Evolutionary conservation across 2,888 invertebrate genomes (phyloP).

Genomic region (Endomychus coccineus): DNA sequence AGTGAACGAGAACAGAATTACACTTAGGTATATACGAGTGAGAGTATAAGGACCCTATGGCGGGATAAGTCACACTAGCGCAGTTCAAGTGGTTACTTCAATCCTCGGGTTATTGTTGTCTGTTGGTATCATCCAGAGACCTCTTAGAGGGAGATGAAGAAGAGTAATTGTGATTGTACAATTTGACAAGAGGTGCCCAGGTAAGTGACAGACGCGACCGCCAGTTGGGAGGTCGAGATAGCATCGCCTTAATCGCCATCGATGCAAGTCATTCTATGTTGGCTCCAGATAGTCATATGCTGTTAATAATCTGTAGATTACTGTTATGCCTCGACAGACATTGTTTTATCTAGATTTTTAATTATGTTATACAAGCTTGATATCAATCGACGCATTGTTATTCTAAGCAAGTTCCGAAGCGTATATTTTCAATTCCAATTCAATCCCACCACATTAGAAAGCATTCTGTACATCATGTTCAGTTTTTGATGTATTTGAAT

Average conservation of each 20-base stretch:
- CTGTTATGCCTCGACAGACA: not conserved
- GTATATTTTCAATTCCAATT: too few species aligned
- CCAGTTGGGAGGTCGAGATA: conserved; percentile 43
- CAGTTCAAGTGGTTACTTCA: conserved; percentile 11
- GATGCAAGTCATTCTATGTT: conserved; percentile 15
- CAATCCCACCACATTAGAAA: too few species aligned
- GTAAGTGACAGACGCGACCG: conserved; percentile 39
- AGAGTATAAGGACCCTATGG: too few species aligned
- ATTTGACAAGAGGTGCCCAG: conserved; percentile 42
- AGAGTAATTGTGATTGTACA: conserved; percentile 35
- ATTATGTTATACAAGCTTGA: too few species aligned
- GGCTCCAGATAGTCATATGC: conserved; percentile 7
- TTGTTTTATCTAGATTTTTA: not conserved
- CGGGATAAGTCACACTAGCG: conserved; percentile 12
- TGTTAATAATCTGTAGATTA: conserved; percentile 15
- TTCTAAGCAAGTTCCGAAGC: too few species aligned
- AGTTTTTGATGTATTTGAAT: too few species aligned
- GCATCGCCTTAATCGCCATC: conserved; percentile 26
- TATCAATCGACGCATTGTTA: too few species aligned
- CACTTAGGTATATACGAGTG: not conserved
- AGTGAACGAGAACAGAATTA: not conserved
- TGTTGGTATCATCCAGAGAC: conserved; percentile 14
- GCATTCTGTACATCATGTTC: too few species aligned
- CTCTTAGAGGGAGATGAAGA: conserved; percentile 14
- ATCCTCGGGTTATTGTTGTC: conserved; percentile 14